Conservation (phyloP, 2,113 vertebrate genomes). For the Chamaetylas fuelleborni region DNA sequence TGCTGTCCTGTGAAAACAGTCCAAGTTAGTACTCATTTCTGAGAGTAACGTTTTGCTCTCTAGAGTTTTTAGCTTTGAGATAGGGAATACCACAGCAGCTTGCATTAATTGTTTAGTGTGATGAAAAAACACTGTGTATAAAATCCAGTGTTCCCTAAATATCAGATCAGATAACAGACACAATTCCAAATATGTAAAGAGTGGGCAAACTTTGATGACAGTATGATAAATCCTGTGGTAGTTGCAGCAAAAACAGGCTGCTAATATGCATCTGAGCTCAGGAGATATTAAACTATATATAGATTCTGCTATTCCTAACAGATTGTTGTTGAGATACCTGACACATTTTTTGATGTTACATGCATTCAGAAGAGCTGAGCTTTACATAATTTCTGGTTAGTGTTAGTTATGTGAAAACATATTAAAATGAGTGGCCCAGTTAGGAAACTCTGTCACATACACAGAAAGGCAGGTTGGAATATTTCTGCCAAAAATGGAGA, state of each 20-base stretch:
- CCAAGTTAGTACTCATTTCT: background rate
- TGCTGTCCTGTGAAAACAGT: slow-evolving; percentile 18
- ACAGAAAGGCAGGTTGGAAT: background rate
- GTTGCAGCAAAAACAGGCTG: slow-evolving; percentile 30
- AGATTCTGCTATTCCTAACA: slow-evolving; percentile 56
- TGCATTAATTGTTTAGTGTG: background rate
- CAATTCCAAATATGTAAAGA: slow-evolving; percentile 31
- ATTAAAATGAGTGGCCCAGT: slow-evolving; percentile 52
- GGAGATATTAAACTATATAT: slow-evolving; percentile 65
- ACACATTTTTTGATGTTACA: slow-evolving; percentile 56
- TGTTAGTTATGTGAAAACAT: slow-evolving; percentile 46
- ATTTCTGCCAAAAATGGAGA: background rate
- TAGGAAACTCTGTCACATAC: slow-evolving; percentile 17
- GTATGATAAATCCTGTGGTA: slow-evolving; percentile 25
- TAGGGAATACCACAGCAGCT: background rate
- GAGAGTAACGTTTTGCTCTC: background rate
- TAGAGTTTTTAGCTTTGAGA: background rate
- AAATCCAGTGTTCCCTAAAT: background rate
- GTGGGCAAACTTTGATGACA: slow-evolving; percentile 40
- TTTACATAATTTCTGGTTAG: slow-evolving; percentile 64
- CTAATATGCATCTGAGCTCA: slow-evolving; percentile 49
- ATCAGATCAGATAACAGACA: background rate
- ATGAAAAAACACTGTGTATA: background rate
- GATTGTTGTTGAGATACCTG: slow-evolving; percentile 61
- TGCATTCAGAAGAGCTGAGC: slow-evolving; percentile 44